phyloP scores from a whole-genome alignment of 2,797 vertebrate genomes.

The Bryconaethiops microstoma region DNA sequence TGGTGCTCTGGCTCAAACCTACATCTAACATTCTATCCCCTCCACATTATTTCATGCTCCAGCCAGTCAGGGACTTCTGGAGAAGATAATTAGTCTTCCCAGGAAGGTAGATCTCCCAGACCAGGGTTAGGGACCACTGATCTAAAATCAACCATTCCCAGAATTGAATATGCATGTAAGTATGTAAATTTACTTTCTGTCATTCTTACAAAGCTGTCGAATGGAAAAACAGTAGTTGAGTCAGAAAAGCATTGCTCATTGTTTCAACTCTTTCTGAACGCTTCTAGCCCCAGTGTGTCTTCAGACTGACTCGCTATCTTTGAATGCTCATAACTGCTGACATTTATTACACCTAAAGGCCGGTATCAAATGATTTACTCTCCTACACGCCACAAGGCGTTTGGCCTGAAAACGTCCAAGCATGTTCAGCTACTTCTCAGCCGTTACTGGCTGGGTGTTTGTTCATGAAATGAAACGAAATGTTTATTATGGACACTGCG shows the following conservation, averaged over 20 bases:
- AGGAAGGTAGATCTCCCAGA: no score
- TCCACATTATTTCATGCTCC: no score
- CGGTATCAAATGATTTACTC: background rate
- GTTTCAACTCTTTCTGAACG: background rate
- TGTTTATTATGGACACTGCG: background rate
- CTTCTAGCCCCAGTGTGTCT: background rate
- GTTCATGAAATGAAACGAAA: no score
- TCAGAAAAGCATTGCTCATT: conserved; percentile 7
- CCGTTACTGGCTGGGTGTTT: background rate
- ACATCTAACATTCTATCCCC: no score
- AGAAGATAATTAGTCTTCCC: no score
- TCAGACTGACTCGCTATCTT: background rate
- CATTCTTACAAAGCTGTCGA: no score
- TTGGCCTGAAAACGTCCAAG: background rate
- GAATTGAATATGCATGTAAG: no score
- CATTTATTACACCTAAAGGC: background rate
- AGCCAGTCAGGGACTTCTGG: no score
- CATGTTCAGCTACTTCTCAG: background rate
- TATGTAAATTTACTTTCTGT: no score
- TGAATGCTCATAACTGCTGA: background rate
- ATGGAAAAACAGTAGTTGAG: background rate
- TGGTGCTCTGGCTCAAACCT: no score
- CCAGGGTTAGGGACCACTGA: no score
- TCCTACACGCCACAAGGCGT: background rate
- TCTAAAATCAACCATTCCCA: no score